Base-by-base conservation (phyloP, 2,797 vertebrate species). In the Ceryle rudis region DNA sequence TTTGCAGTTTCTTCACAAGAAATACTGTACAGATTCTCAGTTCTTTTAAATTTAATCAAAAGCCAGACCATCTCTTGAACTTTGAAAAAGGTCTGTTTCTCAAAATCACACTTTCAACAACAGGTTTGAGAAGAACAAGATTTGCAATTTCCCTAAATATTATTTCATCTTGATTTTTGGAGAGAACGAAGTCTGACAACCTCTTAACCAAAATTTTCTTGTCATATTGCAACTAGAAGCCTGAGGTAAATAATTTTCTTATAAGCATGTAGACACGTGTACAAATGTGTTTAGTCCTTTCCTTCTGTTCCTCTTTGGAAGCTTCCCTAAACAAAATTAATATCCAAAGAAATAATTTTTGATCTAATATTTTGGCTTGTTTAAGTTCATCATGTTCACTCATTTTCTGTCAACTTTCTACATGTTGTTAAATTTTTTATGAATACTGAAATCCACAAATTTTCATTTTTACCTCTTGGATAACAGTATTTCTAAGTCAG, bases 41-140 rank as follows among this genome's bases (percentile, higher is more conserved):
- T 81, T 83, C n/a, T 80, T 96, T 80, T 64, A 67, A 81, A 60
- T 69, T 72, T 41, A 75, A 67, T 67, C 23, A 94, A 89, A 88
- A 10, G 57, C 8, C 54, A 81, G 77, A 20, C 5, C 8, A 52
- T 75, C 35, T 77, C 12, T 87, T 92, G 54, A 89, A 69, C 21
- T 64, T 54, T 84, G 46, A 41, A 84, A 71, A 57, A 22, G 5
- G 2, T 41, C 8, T 61, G 0, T 60, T 86, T 93, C 81, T 92
- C 31, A 86, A 54, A 90, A 86, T 47, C 35, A 47, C 2, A 37
- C 22, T 25, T 92, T 16, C 64, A 81, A 71, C 14, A 86, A 51
- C 3, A 77, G 16, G 5, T 85, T n/a, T 5, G 55, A 58, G 92
- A 82, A 28, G 0, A 39, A 42, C 11, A 1, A 79, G 10, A 42